These are phyloP conservation scores for Caenorhabditis sp. DNA, from an alignment of 2,888 invertebrate genomes.

Conservation along the genomic window DNA sequence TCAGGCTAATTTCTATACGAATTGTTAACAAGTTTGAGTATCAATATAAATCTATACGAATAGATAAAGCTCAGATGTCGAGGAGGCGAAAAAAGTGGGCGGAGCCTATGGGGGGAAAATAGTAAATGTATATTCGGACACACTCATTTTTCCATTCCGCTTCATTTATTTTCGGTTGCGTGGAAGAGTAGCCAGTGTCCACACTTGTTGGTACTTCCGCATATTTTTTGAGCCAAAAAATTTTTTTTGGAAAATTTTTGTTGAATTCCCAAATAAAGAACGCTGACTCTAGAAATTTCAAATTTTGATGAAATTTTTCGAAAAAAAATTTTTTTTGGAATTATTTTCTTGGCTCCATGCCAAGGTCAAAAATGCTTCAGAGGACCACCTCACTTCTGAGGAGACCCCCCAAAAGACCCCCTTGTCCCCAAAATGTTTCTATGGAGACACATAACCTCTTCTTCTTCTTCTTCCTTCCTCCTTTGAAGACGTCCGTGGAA, in stretches of 20 bases:
- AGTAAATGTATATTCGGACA: neutral
- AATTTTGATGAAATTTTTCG: too few species aligned
- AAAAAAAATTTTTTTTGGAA: too few species aligned
- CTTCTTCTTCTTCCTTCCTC: too few species aligned
- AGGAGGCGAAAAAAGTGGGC: slow-evolving; percentile 1
- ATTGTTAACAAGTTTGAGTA: slow-evolving; percentile 15
- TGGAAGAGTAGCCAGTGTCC: neutral
- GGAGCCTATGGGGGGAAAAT: neutral
- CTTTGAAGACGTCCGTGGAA: too few species aligned
- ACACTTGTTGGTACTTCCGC: neutral
- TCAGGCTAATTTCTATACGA: slow-evolving; percentile 14
- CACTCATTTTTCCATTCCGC: slow-evolving; percentile 11
- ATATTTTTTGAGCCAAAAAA: neutral
- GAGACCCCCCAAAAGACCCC: too few species aligned
- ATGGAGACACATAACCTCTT: too few species aligned
- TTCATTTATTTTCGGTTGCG: slow-evolving; percentile 5
- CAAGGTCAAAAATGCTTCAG: too few species aligned
- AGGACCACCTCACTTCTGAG: too few species aligned
- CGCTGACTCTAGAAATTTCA: too few species aligned
- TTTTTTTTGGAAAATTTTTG: neutral
- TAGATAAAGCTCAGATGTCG: slow-evolving; percentile 7
- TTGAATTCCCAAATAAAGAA: neutral
- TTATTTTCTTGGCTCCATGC: too few species aligned
- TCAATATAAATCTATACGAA: too few species aligned
- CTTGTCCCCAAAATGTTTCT: too few species aligned